These are phyloP conservation scores for Acleris cristana DNA, from an alignment of 2,888 invertebrate species.

Conservation along the genomic window DNA sequence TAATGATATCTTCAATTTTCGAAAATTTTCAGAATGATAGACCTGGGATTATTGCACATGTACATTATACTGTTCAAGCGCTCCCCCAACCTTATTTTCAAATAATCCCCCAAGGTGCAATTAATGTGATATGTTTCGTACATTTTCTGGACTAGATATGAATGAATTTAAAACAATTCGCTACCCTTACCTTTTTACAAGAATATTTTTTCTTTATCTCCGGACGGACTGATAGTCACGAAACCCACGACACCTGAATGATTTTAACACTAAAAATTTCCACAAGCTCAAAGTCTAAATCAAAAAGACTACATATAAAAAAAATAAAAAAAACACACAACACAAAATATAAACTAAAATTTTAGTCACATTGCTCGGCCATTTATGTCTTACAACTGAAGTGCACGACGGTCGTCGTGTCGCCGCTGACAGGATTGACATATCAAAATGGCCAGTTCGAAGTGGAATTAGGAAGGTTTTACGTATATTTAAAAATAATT, in stretches of 20 bases:
- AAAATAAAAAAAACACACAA: constrained; percentile 80
- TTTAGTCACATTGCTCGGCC: constrained; percentile 79
- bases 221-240: constrained; percentile 43
- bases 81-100: too few relatives aligned
- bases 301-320: constrained; percentile 78
- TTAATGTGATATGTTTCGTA: too few relatives aligned
- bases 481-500: not conserved
- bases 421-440: constrained; percentile 18
- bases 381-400: constrained; percentile 65
- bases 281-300: constrained; percentile 67
- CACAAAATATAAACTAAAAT: constrained; percentile 79
- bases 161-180: too few relatives aligned
- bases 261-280: constrained; percentile 73
- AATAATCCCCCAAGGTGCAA: too few relatives aligned
- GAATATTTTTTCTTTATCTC: constrained; percentile 10
- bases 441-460: constrained; percentile 6
- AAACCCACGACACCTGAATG: constrained; percentile 45
- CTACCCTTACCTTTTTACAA: constrained; percentile 20
- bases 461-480: not conserved
- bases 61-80: too few relatives aligned
- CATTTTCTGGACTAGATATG: too few relatives aligned
- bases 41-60: too few relatives aligned
- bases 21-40: too few relatives aligned
- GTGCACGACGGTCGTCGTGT: constrained; percentile 40
- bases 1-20: too few relatives aligned